Evolutionary conservation across 2,888 invertebrate species (phyloP), one percentile per base, ranked within the genome.

Genomic region (Hyposoter dolosus): DNA sequence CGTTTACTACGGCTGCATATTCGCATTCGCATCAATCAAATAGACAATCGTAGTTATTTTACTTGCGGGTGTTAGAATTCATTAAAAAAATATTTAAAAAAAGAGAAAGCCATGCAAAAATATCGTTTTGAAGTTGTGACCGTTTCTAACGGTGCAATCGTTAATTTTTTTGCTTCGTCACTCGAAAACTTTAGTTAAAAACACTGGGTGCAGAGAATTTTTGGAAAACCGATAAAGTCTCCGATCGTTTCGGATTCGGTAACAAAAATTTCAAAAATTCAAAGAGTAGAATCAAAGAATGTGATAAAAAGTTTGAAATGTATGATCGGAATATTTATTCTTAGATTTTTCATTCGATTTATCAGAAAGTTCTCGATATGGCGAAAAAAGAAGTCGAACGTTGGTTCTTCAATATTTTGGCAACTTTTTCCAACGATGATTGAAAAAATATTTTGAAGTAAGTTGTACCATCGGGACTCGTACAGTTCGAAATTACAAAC

Each of bases 1-100:
- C 98, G 94, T 98, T 98, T 95, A 98, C 98, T 95, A 98, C 98
- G 95, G 97, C 98, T 98, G 96, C 93, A 90, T 79, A 68, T 65
- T 60, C 60, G 53, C 43, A 40, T 28, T 40, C 74, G 28, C 56
- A 63, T 60, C 68, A 68, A 76, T 5, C 50, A 75, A 77, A 86
- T 78, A 66, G 75, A 78, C 69, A 82, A 75, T 82, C 53, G 12
- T 75, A 78, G 63, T 83, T 56, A 68, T 83, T 82, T 78, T 72
- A 86, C 68, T 86, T 77, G 69, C 65, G 6, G 32, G 50, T 32
- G 82, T 82, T 78, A 83, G 78, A 50, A 3, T 56, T 50, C 5
- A 12, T n/a, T 17, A 7, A n/a, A 63, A 72, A 35, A 68, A 65
- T 12, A 53, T 72, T 7, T 43, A 40, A 28, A 40, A 35, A 56